Conservation (phyloP, 2,113 vertebrate genomes). For the Isurus oxyrinchus region DNA sequence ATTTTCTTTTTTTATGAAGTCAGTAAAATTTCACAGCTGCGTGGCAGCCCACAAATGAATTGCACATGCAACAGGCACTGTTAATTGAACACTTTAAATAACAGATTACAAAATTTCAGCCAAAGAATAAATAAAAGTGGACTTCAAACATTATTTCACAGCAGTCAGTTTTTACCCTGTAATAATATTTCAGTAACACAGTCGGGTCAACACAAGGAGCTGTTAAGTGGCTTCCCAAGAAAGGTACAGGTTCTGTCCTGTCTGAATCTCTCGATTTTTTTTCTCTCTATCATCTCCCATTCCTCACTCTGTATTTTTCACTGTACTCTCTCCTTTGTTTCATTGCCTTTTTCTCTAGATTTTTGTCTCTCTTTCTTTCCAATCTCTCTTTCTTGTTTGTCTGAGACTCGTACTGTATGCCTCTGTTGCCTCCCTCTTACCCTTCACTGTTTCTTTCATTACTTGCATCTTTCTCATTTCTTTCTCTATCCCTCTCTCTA, state of each 20-base stretch:
- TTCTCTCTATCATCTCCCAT: background rate
- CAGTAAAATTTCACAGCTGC: slow-evolving; percentile 34
- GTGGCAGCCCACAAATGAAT: slow-evolving; percentile 29
- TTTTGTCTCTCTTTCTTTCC: background rate
- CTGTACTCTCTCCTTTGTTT: background rate
- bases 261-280: background rate
- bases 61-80: slow-evolving; percentile 18
- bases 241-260: background rate
- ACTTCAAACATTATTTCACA: slow-evolving; percentile 27
- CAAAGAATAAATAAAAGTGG: slow-evolving; percentile 30
- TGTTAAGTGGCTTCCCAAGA: background rate
- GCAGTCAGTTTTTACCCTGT: background rate
- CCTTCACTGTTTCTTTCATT: background rate
- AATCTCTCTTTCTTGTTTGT: background rate
- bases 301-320: background rate
- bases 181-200: slow-evolving; percentile 1
- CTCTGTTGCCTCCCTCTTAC: background rate
- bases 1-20: slow-evolving; percentile 24
- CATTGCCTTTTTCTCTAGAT: background rate
- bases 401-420: background rate
- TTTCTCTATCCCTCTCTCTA: background rate
- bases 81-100: slow-evolving; percentile 29
- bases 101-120: slow-evolving; percentile 26
- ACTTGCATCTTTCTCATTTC: background rate
- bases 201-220: background rate